Conservation (phyloP, 2,797 vertebrate genomes). For the Sylvia borin region DNA sequence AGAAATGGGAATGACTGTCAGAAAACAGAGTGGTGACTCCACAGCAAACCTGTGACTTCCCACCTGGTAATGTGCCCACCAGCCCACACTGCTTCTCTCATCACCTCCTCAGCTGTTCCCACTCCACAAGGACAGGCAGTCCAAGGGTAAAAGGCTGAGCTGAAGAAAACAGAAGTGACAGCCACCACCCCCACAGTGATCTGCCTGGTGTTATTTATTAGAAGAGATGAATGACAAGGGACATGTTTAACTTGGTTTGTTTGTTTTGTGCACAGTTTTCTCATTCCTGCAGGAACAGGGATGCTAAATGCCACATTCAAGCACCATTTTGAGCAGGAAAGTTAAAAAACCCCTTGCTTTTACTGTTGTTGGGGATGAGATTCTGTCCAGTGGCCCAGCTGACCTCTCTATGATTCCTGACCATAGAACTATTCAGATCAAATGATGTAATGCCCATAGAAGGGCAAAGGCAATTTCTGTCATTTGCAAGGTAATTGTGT, state of each 20-base stretch:
- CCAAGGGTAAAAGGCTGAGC: background rate
- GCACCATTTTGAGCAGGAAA: background rate
- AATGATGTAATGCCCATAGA: background rate
- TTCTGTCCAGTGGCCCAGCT: background rate
- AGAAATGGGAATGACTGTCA: background rate
- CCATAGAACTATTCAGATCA: background rate
- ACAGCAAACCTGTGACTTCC: fast-evolving
- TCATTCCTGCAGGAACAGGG: background rate
- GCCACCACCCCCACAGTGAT: background rate
- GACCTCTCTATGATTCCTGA: background rate
- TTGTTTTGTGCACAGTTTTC: background rate
- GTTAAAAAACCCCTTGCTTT: background rate
- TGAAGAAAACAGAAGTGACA: conserved; percentile 1
- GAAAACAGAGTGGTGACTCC: background rate
- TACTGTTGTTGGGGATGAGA: background rate
- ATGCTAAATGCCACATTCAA: background rate
- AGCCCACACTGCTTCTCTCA: conserved; percentile 31
- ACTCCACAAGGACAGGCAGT: background rate
- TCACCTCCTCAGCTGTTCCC: conserved; percentile 49
- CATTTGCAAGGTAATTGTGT: background rate
- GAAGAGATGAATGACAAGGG: background rate
- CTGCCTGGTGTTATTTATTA: background rate
- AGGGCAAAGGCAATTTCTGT: background rate
- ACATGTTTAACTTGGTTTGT: background rate
- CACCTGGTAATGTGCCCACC: background rate